Evolutionary conservation across 2,797 vertebrate genomes (phyloP).

Genomic region (Syngnathus rostellatus): DNA sequence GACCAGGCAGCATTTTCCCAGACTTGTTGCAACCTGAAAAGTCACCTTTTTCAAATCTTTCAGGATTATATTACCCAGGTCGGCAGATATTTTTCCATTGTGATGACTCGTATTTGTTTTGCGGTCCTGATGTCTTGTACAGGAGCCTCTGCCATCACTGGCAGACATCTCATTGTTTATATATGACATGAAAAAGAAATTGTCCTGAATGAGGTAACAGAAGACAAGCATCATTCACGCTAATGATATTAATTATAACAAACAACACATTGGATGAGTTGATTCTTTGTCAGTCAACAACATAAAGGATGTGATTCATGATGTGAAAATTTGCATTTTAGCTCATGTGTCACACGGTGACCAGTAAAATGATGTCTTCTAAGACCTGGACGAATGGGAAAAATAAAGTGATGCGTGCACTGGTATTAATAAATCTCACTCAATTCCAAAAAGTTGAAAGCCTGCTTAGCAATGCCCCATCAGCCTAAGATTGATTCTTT

Average conservation of each 20-base stretch:
- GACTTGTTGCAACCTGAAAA: not conserved
- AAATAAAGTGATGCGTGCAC: slow-evolving; percentile 10
- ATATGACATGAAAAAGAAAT: not conserved
- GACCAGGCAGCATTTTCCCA: not conserved
- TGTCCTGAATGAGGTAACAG: not conserved
- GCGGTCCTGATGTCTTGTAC: not conserved
- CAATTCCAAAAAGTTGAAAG: slow-evolving; percentile 20
- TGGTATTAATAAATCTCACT: slow-evolving; percentile 17
- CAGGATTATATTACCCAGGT: not conserved
- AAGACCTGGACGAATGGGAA: slow-evolving; percentile 12
- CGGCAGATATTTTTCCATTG: not conserved
- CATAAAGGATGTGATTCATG: slow-evolving; percentile 37
- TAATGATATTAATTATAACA: not conserved
- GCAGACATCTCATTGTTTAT: not conserved
- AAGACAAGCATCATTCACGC: not conserved
- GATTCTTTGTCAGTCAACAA: slow-evolving; percentile 16
- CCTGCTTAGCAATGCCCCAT: slow-evolving; percentile 36
- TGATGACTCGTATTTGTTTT: not conserved
- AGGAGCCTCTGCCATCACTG: not conserved
- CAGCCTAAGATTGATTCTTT: slow-evolving; percentile 44
- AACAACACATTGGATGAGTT: not conserved
- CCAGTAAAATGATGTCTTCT: not conserved
- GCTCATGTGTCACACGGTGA: not conserved
- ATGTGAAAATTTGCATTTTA: not conserved
- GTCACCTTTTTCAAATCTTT: not conserved